Evolutionary conservation across 2,888 invertebrate genomes (phyloP).

Genomic region (Biston betularia): DNA sequence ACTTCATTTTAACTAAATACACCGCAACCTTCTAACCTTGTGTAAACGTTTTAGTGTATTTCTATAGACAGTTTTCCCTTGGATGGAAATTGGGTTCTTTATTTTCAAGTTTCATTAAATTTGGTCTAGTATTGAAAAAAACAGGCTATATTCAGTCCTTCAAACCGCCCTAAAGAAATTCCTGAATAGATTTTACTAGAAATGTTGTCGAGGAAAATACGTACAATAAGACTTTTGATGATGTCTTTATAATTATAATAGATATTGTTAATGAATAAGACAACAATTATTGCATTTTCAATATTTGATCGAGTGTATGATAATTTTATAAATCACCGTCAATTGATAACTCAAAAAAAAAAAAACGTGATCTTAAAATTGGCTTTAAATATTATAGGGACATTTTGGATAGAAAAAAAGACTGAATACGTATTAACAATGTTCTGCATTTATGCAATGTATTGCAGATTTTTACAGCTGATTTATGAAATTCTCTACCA

Average conservation of each 20-base stretch:
- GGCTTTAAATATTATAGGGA: slow-evolving; percentile 38
- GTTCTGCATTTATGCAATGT: slow-evolving; percentile 37
- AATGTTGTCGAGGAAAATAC: too few species aligned
- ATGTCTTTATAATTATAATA: neutral
- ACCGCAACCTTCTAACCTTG: too few species aligned
- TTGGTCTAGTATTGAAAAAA: too few species aligned
- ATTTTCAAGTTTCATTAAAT: too few species aligned
- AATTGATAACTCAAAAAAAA: slow-evolving; percentile 16
- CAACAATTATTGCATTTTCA: neutral
- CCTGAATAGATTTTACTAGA: too few species aligned
- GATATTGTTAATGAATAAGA: neutral
- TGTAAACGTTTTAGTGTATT: too few species aligned
- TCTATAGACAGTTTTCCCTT: too few species aligned
- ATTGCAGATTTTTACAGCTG: neutral
- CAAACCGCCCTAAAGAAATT: too few species aligned
- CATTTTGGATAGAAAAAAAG: slow-evolving; percentile 33
- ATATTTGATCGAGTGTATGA: neutral
- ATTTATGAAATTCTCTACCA: neutral
- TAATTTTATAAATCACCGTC: neutral
- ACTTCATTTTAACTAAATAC: too few species aligned
- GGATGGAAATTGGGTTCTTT: too few species aligned
- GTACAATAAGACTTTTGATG: too few species aligned
- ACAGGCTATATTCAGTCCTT: too few species aligned
- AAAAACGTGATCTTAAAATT: slow-evolving; percentile 36
- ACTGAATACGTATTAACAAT: slow-evolving; percentile 46